Conservation (phyloP, 2,797 vertebrate species). For the Pelobates cultripes region DNA sequence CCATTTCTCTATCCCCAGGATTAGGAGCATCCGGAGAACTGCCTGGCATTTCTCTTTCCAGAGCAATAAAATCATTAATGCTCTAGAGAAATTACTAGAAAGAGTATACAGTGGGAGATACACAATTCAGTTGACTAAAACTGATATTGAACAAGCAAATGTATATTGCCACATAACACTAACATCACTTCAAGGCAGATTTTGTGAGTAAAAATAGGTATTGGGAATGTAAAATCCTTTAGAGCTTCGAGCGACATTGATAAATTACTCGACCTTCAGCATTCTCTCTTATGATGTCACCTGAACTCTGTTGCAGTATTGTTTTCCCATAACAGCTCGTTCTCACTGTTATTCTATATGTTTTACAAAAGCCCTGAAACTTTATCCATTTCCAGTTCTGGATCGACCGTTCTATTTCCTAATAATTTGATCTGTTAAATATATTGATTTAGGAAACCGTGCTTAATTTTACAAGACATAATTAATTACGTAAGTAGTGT, state of each 20-base stretch:
- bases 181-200: slow-evolving; percentile 39
- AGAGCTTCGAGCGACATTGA: slow-evolving; percentile 48
- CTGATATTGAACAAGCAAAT: slow-evolving; percentile 41
- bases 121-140: slow-evolving; percentile 30
- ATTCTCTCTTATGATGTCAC: slow-evolving; percentile 52
- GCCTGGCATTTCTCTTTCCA: slow-evolving; percentile 15
- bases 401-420: slow-evolving; percentile 36
- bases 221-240: slow-evolving; percentile 46
- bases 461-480: slow-evolving; percentile 52
- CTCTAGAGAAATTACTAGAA: slow-evolving; percentile 36
- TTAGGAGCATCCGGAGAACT: slow-evolving; percentile 24
- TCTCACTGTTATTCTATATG: slow-evolving; percentile 52
- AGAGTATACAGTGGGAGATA: slow-evolving; percentile 19
- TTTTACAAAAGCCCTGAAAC: slow-evolving; percentile 51
- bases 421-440: slow-evolving; percentile 51
- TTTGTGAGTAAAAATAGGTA: slow-evolving; percentile 43
- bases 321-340: slow-evolving; percentile 54
- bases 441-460: slow-evolving; percentile 40
- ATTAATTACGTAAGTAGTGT: slow-evolving; percentile 21
- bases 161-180: slow-evolving; percentile 46
- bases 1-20: slow-evolving; percentile 1
- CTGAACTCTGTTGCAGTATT: slow-evolving; percentile 51
- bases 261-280: slow-evolving; percentile 54
- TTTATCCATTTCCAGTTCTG: slow-evolving; percentile 42
- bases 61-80: slow-evolving; percentile 18